Evolutionary conservation across 1,140 invertebrate genomes (phyloP), one percentile per base, ranked within the genome.

Genomic region (Lucilia cuprina): DNA sequence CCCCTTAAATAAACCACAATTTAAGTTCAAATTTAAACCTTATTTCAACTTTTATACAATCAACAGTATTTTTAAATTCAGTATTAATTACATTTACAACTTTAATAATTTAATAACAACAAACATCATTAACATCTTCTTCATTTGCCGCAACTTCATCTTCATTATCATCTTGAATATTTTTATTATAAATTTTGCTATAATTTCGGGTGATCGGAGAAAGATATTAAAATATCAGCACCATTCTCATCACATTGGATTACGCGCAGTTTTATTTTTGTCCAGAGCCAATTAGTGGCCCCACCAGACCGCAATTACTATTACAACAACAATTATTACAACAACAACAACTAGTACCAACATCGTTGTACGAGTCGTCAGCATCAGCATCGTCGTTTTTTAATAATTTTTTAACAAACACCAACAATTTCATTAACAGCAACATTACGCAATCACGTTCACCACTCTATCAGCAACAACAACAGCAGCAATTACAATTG

Each of bases 201-300:
- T 19, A 17, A 25, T 74, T 30, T 60, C 12, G 8, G 8, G 74
- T 75, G 13, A 25, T 17, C 3, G 12, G 75, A 77, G 30, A 14
- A 41, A 35, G n/a, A 77, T n/a, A 10, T 19, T 65, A 35, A 82
- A 8, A 70, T 49, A 65, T 14, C 50, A 82, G 14, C 60, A 82
- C 50, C 25, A 65, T 82, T 65, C 82, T 65, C 89, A 87, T 90
- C 89, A 90, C 89, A 90, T 90, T 90, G 89, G 89, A 90, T 90
- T 90, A 90, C 89, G 89, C 89, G 87, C 89, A 90, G 89, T 88
- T 89, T 88, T 90, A 90, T 85, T 87, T 90, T 89, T 89, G 89
- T 89, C 89, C 89, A 87, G 89, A 88, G 89, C 89, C 89, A 89
- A 90, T 88, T 90, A 90, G 89, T 90, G 89, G 89, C 89, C 88